Conservation (phyloP, 2,888 invertebrate species). For the Biston stratarius region DNA sequence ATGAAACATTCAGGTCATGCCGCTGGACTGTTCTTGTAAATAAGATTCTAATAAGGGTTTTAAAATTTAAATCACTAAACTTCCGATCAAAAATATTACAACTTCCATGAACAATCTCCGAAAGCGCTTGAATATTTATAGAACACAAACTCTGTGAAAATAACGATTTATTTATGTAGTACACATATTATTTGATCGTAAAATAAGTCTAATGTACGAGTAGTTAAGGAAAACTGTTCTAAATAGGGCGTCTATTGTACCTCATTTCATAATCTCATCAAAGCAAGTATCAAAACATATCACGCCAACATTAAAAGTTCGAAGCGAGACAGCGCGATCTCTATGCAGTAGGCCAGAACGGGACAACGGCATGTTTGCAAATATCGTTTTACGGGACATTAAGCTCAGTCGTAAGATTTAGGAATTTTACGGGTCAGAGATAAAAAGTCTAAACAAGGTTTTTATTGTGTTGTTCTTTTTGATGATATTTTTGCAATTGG, state of each 20-base stretch:
- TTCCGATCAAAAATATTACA: too few species aligned
- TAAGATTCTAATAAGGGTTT: too few species aligned
- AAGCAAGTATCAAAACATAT: slow-evolving; percentile 21
- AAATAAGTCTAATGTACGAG: slow-evolving; percentile 7
- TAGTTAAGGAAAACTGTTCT: slow-evolving; percentile 14
- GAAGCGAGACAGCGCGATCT: neutral
- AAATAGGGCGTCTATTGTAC: slow-evolving; percentile 13
- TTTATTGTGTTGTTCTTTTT: slow-evolving; percentile 21
- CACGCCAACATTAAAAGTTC: slow-evolving; percentile 5
- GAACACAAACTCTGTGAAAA: neutral
- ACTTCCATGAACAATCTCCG: neutral
- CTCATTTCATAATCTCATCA: slow-evolving; percentile 21
- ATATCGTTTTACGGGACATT: slow-evolving; percentile 17
- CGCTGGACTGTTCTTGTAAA: too few species aligned
- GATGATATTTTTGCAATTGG: slow-evolving; percentile 18
- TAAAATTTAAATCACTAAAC: too few species aligned
- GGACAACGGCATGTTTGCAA: slow-evolving; percentile 13
- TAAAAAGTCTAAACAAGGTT: slow-evolving; percentile 25
- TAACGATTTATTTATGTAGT: slow-evolving; percentile 7
- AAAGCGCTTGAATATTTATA: neutral
- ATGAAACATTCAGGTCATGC: too few species aligned
- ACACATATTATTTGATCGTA: slow-evolving; percentile 10
- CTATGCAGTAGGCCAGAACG: neutral
- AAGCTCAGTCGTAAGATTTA: slow-evolving; percentile 18
- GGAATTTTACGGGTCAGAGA: slow-evolving; percentile 18